Base-by-base conservation (phyloP, 2,888 invertebrate species). In the Drosophila flavopinicola region DNA sequence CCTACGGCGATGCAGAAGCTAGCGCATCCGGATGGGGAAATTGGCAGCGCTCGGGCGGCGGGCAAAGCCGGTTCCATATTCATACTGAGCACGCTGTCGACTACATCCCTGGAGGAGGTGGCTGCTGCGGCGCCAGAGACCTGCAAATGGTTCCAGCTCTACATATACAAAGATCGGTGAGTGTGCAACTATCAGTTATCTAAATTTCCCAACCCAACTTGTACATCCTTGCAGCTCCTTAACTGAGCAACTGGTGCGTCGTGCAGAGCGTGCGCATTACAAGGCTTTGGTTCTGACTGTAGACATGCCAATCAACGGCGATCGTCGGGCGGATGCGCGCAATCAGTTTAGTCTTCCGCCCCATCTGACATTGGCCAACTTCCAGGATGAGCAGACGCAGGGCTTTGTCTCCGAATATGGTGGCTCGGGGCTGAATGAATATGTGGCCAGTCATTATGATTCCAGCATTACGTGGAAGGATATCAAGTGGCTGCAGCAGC, bases 1-100 rank as follows among this genome's bases (percentile, higher is more conserved):
- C 97, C 98, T 0, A 95, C 97, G 1, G 98, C 97, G 0, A 96
- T 97, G 96, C 97, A 98, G 90, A 93, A 93, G 82, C 95, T 98
- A 96, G 97, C 97, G 0, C 96, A 97, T 92, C 94, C 95, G 0
- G 95, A 96, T 13, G 98, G 98, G 5, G 98, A 98, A 92, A 91
- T 94, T 65, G 97, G 95, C 44, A 96, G 94, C 90, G 96, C 94
- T 1, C 94, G 92, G 95, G 98, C 98, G 85, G 97, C 95, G n/a
- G 94, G 95, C 76, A 92, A 93, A 20, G 92, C 94, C 70, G 95
- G 95, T 0, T 95, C 95, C 0, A 92, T 97, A 66, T 97, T 94
- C 88, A 96, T 94, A 17, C 91, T 97, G 51, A 97, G 97, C 75
- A 98, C 98, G 0, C 93, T 98, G 64, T 93, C 97, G 0, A 98